phyloP scores from a whole-genome alignment of 2,888 invertebrate species.

The Aquatica leii region DNA sequence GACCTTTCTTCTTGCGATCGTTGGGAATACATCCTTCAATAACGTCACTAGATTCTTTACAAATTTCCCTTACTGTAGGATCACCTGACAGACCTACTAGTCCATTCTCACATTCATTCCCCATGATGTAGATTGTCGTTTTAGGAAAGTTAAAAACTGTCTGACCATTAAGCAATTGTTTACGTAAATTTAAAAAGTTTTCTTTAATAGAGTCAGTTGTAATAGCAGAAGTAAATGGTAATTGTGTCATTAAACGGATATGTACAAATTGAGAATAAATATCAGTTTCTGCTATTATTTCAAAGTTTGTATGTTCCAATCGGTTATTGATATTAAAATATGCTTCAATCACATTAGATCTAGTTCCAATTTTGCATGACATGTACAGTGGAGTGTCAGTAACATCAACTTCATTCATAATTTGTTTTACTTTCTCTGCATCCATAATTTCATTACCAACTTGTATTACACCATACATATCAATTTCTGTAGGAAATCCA shows the following conservation, averaged over 20 bases:
- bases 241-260: constrained; percentile 71
- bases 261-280: constrained; percentile 76
- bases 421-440: constrained; percentile 70
- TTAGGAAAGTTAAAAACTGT: constrained; percentile 75
- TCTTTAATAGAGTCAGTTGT: constrained; percentile 67
- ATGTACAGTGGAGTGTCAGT: constrained; percentile 81
- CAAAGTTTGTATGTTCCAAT: constrained; percentile 71
- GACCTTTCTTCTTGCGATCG: constrained; percentile 49
- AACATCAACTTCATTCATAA: constrained; percentile 74
- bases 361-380: constrained; percentile 65
- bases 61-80: constrained; percentile 64
- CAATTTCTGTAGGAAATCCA: constrained; percentile 78
- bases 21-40: constrained; percentile 46
- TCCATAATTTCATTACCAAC: constrained; percentile 69
- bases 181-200: constrained; percentile 70
- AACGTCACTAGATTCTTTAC: constrained; percentile 46
- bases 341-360: constrained; percentile 68
- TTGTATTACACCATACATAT: constrained; percentile 78
- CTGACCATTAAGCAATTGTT: constrained; percentile 77
- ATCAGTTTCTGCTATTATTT: constrained; percentile 69
- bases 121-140: constrained; percentile 72
- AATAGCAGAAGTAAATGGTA: constrained; percentile 72
- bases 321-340: constrained; percentile 77
- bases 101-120: constrained; percentile 66
- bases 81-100: constrained; percentile 65